A percentile compares a stretch with the other conserved stretches of the same genome.
Conservation (phyloP, 2,797 vertebrate genomes). For the Cephalopachus bancanus region DNA sequence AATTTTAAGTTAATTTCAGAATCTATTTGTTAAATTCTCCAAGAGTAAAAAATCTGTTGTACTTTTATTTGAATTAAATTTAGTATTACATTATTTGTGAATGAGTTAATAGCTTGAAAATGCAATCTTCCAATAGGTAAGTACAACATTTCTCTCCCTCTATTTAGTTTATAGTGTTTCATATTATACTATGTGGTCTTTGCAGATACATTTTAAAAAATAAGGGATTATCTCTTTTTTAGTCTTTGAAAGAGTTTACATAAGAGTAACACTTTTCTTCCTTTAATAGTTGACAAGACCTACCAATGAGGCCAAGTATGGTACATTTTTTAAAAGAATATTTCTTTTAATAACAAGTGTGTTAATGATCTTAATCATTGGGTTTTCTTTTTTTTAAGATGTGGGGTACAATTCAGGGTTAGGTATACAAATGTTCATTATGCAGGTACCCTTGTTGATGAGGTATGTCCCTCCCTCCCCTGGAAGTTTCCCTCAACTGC, state of each 20-base stretch:
- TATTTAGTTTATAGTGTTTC: not conserved
- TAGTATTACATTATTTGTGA: not conserved
- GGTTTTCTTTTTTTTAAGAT: not conserved
- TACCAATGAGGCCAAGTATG: not conserved
- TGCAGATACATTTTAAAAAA: not conserved
- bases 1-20: not conserved
- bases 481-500: no score
- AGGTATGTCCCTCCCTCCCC: no score
- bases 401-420: no score
- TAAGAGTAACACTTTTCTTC: not conserved
- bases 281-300: not conserved
- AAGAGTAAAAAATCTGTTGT: not conserved
- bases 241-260: not conserved
- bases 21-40: constrained; percentile 14
- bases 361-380: constrained; percentile 33
- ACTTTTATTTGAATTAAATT: constrained; percentile 16
- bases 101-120: constrained; percentile 11
- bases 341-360: not conserved
- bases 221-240: not conserved
- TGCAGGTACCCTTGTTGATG: no score
- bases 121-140: not conserved
- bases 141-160: not conserved
- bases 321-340: not conserved
- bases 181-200: not conserved
- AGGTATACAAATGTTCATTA: no score